These are phyloP conservation scores for Fukomys damarensis DNA, from an alignment of 2,113 vertebrate species.

Conservation along the genomic window DNA sequence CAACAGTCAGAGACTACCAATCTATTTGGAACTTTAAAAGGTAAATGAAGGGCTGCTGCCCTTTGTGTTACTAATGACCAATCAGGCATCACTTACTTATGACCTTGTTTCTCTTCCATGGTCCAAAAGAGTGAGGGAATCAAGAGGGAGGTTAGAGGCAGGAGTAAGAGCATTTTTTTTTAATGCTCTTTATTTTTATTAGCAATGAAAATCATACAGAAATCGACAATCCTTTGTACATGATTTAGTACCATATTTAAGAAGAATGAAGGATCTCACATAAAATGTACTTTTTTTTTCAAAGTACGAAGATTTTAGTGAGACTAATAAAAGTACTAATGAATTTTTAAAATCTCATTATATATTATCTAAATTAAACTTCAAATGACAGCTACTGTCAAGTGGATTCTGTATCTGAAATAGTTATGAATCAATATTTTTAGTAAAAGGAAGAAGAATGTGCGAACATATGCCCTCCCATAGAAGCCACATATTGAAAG, in stretches of 20 bases:
- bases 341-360: slow-evolving; percentile 29
- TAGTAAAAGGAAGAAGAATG: background rate
- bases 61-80: background rate
- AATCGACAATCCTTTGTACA: background rate
- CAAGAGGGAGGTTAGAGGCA: background rate
- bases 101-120: background rate
- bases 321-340: background rate
- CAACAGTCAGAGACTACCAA: background rate
- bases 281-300: background rate
- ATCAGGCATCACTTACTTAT: slow-evolving; percentile 28
- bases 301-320: background rate
- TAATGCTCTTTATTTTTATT: slow-evolving; percentile 8
- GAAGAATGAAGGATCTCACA: slow-evolving; percentile 1
- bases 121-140: background rate
- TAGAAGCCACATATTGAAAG: background rate
- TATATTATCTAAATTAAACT: slow-evolving; percentile 27
- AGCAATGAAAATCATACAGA: slow-evolving; percentile 34
- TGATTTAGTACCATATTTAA: slow-evolving; percentile 27
- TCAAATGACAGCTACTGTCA: slow-evolving; percentile 3
- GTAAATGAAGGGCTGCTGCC: background rate
- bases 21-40: background rate
- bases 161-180: background rate
- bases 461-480: background rate
- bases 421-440: background rate
- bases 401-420: slow-evolving; percentile 2